A percentile compares a stretch with the other conserved stretches of the same genome.
Evolutionary conservation across 2,888 invertebrate genomes (phyloP).

Genomic region (Zonitis immaculata): DNA sequence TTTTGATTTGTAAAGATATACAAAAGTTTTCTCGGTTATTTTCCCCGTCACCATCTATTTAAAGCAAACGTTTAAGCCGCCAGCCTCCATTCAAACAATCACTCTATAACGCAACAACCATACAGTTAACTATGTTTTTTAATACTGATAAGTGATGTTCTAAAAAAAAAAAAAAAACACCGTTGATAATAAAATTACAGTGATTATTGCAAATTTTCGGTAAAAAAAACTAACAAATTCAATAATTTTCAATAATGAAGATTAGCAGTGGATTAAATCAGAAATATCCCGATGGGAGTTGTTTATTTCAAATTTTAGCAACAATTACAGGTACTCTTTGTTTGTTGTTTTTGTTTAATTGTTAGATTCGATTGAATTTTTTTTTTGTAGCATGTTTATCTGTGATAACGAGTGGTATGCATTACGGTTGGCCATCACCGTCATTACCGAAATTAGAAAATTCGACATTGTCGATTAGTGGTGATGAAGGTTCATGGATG

Average conservation of each 20-base stretch:
- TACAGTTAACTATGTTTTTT: no score
- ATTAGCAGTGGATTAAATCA: slow-evolving; percentile 9
- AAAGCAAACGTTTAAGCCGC: slow-evolving; percentile 9
- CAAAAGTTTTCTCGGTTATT: slow-evolving; percentile 17
- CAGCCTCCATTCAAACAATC: slow-evolving; percentile 12
- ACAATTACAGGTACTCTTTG: slow-evolving; percentile 21
- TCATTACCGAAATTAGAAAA: slow-evolving; percentile 40
- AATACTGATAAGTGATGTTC: slow-evolving; percentile 1
- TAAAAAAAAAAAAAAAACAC: no score
- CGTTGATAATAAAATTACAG: neutral
- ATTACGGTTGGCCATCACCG: slow-evolving; percentile 59
- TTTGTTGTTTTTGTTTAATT: neutral
- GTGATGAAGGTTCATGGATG: slow-evolving; percentile 58
- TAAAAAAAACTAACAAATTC: no score
- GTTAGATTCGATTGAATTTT: neutral
- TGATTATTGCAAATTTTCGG: neutral
- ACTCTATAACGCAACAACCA: slow-evolving; percentile 1
- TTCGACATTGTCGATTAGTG: slow-evolving; percentile 40
- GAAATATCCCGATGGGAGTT: slow-evolving; percentile 12
- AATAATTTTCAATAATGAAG: slow-evolving; percentile 16
- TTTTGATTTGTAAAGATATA: no score
- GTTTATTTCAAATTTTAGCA: slow-evolving; percentile 22
- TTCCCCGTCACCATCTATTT: slow-evolving; percentile 19
- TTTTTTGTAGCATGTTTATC: slow-evolving; percentile 37
- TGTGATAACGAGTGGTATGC: slow-evolving; percentile 43